A percentile compares a stretch with the other conserved stretches of the same genome.
Conservation (phyloP, 2,888 invertebrate species). For the Sminthurides aquaticus region DNA sequence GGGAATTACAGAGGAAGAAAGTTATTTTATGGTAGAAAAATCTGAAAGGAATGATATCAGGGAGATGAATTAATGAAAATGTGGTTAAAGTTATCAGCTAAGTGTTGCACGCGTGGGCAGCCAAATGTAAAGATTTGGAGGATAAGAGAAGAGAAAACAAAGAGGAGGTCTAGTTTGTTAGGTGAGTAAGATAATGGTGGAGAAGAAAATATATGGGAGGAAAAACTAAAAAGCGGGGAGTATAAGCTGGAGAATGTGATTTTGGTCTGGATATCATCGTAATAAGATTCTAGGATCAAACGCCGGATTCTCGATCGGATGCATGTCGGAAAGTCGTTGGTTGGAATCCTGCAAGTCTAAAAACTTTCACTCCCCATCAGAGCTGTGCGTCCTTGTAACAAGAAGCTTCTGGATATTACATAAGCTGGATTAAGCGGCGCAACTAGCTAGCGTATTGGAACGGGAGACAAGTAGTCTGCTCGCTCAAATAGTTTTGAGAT, state of each 20-base stretch:
- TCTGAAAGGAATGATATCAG: too few relatives aligned
- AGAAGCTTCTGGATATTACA: not conserved
- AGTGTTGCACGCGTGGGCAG: too few relatives aligned
- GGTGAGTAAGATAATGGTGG: not conserved
- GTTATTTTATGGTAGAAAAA: too few relatives aligned
- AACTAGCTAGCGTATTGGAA: not conserved
- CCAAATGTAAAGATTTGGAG: too few relatives aligned
- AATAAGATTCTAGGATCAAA: not conserved
- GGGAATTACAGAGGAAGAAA: too few relatives aligned
- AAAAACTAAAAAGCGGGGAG: not conserved
- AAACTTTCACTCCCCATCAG: not conserved
- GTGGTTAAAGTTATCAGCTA: too few relatives aligned
- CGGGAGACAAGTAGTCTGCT: not conserved
- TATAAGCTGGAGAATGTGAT: not conserved
- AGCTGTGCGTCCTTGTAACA: not conserved
- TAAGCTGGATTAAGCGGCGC: not conserved
- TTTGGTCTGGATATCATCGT: not conserved
- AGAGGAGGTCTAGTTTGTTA: too few relatives aligned
- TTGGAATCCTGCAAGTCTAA: not conserved
- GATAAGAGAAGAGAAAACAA: too few relatives aligned
- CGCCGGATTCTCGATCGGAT: not conserved
- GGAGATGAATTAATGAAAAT: too few relatives aligned
- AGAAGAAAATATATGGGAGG: not conserved
- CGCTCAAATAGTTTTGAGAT: too few relatives aligned
- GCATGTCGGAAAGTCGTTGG: not conserved